These are phyloP conservation scores for Macropus fuliginosus DNA, from an alignment of 2,797 vertebrate genomes.

Conservation along the genomic window DNA sequence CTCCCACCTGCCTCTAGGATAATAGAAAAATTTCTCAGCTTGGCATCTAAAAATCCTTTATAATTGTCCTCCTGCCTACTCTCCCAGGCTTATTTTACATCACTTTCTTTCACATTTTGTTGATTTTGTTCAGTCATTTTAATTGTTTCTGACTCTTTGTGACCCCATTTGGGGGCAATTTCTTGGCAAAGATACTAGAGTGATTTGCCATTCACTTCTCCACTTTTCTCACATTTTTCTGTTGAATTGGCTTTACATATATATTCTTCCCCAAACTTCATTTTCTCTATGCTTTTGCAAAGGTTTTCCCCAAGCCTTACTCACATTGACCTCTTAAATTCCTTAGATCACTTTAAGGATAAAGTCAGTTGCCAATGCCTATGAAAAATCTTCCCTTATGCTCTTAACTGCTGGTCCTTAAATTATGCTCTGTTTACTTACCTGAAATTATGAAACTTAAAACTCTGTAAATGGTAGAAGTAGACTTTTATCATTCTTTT, in stretches of 20 bases:
- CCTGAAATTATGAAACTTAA: background rate
- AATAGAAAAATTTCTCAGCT: background rate
- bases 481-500: background rate
- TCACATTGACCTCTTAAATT: background rate
- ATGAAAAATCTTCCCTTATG: background rate
- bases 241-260: background rate
- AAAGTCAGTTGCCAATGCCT: background rate
- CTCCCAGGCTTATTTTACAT: background rate
- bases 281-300: background rate
- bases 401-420: background rate
- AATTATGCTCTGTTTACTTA: background rate
- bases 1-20: background rate
- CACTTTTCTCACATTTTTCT: background rate
- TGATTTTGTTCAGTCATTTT: background rate
- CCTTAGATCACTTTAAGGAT: background rate
- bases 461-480: background rate
- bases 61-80: background rate
- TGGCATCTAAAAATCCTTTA: background rate
- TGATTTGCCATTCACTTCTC: background rate
- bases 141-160: background rate
- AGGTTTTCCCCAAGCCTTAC: background rate
- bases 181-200: background rate
- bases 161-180: background rate
- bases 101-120: background rate
- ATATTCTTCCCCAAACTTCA: background rate